Conservation (phyloP, 2,797 vertebrate genomes). For the Luscinia luscinia region DNA sequence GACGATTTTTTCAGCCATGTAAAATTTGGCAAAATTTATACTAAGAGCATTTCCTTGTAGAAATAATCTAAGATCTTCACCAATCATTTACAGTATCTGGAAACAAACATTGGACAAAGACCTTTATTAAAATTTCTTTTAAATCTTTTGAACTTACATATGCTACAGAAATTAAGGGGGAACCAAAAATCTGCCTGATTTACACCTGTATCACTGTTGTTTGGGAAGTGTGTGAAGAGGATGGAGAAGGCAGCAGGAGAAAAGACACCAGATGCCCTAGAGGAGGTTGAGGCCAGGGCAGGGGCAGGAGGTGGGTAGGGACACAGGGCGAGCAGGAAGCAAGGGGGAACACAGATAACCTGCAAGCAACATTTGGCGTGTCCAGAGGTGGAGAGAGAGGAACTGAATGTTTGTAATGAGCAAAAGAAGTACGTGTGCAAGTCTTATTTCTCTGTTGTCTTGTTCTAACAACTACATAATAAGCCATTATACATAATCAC, state of each 20-base stretch:
- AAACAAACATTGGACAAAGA: not conserved
- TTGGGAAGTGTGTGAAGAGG: not conserved
- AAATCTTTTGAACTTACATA: not conserved
- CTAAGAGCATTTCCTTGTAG: not conserved
- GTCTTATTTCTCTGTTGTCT: not conserved
- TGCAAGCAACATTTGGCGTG: not conserved
- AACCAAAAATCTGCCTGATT: not conserved
- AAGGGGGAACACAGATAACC: not conserved
- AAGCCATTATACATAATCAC: not conserved
- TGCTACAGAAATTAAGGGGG: not conserved
- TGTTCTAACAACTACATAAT: not conserved
- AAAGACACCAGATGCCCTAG: accelerated
- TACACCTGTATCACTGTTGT: not conserved
- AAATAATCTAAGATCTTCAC: not conserved
- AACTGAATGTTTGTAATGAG: not conserved
- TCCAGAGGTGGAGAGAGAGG: not conserved
- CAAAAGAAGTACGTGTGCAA: not conserved
- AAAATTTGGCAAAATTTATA: not conserved
- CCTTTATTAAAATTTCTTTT: not conserved
- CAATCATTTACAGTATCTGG: not conserved
- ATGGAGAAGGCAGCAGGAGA: not conserved
- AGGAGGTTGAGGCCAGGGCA: not conserved
- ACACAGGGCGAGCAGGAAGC: not conserved
- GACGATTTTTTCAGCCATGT: not conserved
- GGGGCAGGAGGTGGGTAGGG: not conserved